Conservation (phyloP, 2,888 invertebrate genomes). For the Pseudococcus longispinus region DNA sequence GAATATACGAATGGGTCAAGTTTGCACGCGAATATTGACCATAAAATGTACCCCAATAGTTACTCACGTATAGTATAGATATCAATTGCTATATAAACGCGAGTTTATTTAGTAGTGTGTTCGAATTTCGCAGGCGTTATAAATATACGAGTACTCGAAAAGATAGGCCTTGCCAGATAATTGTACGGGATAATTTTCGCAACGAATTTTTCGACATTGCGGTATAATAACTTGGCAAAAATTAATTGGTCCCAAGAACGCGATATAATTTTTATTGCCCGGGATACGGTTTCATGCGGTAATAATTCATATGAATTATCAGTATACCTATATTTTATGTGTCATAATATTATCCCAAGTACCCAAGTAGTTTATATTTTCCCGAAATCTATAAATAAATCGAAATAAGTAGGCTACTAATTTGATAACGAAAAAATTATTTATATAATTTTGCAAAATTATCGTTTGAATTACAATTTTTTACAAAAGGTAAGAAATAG, state of each 20-base stretch:
- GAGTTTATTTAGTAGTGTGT: background rate
- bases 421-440: too few relatives aligned
- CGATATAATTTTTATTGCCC: background rate
- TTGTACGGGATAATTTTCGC: background rate
- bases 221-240: background rate
- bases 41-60: background rate
- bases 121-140: too few relatives aligned
- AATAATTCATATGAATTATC: background rate
- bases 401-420: too few relatives aligned
- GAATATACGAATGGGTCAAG: background rate
- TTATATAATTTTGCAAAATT: too few relatives aligned
- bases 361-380: too few relatives aligned
- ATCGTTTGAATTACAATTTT: too few relatives aligned
- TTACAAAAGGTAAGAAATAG: too few relatives aligned
- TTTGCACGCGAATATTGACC: background rate
- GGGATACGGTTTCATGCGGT: background rate
- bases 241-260: background rate
- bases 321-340: too few relatives aligned
- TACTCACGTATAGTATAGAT: background rate
- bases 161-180: background rate
- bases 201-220: background rate
- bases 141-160: background rate
- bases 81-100: background rate
- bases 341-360: too few relatives aligned
- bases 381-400: too few relatives aligned